Percentiles rank a stretch among this genome's conserved stretches.
These are phyloP conservation scores for Molorchus minor DNA, from an alignment of 2,888 invertebrate genomes.

Conservation along the genomic window DNA sequence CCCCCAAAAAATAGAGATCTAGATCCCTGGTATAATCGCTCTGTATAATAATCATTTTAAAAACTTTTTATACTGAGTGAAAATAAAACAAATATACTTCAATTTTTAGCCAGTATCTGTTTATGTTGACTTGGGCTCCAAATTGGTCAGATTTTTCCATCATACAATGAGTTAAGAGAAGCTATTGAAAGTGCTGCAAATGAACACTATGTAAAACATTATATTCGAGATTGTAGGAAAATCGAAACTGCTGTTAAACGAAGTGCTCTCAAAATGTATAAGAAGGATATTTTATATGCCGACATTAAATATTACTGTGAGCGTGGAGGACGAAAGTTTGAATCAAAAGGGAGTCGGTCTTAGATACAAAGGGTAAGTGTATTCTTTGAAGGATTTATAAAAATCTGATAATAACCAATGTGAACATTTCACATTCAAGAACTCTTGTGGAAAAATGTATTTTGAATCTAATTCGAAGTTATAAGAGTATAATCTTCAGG, in stretches of 20 bases:
- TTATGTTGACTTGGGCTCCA: neutral
- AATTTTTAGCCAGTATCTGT: neutral
- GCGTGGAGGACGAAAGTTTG: constrained; percentile 3
- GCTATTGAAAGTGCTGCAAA: neutral
- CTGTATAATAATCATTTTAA: too few species aligned
- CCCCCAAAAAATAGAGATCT: too few species aligned
- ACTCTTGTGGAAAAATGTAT: too few species aligned
- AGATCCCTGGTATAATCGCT: too few species aligned
- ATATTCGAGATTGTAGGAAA: constrained; percentile 1
- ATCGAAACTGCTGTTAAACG: neutral
- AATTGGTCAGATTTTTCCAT: neutral
- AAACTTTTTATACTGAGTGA: too few species aligned
- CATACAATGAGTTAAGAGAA: constrained; percentile 4
- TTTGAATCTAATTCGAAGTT: too few species aligned
- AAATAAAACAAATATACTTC: too few species aligned
- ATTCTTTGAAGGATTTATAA: neutral
- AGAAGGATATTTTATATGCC: constrained; percentile 1
- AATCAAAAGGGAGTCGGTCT: neutral
- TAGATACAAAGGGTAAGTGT: neutral
- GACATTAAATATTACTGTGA: constrained; percentile 3
- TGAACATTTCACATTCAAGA: too few species aligned
- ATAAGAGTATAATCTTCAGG: too few species aligned
- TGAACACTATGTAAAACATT: neutral
- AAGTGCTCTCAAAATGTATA: neutral
- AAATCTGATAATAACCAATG: too few species aligned